A percentile compares a stretch with the other conserved stretches of the same genome.
These are phyloP conservation scores for Stegastes partitus DNA, from an alignment of 2,113 vertebrate genomes.

Conservation along the genomic window DNA sequence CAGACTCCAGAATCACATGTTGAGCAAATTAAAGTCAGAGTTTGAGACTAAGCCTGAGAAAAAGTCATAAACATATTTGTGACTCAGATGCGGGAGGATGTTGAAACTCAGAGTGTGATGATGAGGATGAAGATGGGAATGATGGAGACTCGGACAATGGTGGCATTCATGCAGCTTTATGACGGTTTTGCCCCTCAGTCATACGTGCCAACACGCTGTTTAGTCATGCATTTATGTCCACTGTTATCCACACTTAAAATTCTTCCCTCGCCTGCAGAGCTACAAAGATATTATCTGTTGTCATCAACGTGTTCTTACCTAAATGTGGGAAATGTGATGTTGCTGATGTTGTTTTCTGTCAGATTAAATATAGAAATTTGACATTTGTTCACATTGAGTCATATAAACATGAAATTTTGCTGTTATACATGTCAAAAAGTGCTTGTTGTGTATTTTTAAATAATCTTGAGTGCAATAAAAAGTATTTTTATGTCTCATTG, in stretches of 20 bases:
- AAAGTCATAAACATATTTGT: not conserved
- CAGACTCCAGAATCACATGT: not conserved
- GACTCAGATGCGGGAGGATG: slow-evolving; percentile 61
- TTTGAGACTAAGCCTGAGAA: not conserved
- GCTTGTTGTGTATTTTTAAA: no score
- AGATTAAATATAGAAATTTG: not conserved
- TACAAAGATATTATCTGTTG: slow-evolving; percentile 10
- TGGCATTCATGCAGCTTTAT: slow-evolving; percentile 70
- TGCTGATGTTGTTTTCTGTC: not conserved
- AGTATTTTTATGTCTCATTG: no score
- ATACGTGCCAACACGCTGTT: slow-evolving; percentile 65
- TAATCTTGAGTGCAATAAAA: no score
- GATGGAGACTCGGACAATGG: slow-evolving; percentile 74
- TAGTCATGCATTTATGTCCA: slow-evolving; percentile 68
- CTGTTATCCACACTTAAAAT: slow-evolving; percentile 47
- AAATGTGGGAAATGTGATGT: not conserved
- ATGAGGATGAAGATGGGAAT: slow-evolving; percentile 71
- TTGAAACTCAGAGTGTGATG: slow-evolving; percentile 50
- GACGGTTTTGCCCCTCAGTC: slow-evolving; percentile 66
- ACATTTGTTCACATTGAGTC: not conserved
- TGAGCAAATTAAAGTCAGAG: not conserved
- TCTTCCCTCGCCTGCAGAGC: slow-evolving; percentile 1
- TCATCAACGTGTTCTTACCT: slow-evolving; percentile 13
- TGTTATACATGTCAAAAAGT: not conserved
- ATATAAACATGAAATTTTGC: not conserved